These are phyloP conservation scores for Dichetophora obliterata DNA, from an alignment of 2,888 invertebrate genomes.

Conservation along the genomic window DNA sequence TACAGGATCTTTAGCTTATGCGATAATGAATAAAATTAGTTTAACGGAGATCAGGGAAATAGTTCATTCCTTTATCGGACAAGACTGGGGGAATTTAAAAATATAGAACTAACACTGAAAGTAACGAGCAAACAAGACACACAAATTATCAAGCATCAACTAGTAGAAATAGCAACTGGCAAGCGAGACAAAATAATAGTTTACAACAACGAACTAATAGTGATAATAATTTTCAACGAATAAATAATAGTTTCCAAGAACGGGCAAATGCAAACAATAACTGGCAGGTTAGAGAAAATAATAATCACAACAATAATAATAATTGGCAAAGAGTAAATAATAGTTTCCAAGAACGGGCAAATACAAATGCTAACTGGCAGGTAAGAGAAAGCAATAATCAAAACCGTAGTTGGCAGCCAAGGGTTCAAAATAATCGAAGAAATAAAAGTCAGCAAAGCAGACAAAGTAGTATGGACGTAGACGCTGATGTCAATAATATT, in stretches of 20 bases:
- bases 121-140: background rate
- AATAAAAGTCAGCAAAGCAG: background rate
- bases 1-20: slow-evolving; percentile 33
- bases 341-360: background rate
- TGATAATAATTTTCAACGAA: background rate
- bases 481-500: slow-evolving; percentile 6
- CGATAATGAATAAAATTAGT: slow-evolving; percentile 25
- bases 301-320: too few relatives aligned
- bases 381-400: too few relatives aligned
- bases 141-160: background rate
- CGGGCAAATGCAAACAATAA: too few relatives aligned
- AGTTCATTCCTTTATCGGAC: background rate
- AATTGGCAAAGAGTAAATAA: background rate
- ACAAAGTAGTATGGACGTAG: slow-evolving; percentile 34
- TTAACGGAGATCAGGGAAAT: slow-evolving; percentile 28
- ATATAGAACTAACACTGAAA: background rate
- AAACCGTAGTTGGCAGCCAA: background rate
- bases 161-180: too few relatives aligned
- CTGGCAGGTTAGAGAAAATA: too few relatives aligned
- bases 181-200: too few relatives aligned
- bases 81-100: background rate
- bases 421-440: background rate
- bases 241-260: too few relatives aligned
- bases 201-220: background rate
- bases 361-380: background rate